Evolutionary conservation across 2,888 invertebrate genomes (phyloP).

Genomic region (Drosophila infuscata): DNA sequence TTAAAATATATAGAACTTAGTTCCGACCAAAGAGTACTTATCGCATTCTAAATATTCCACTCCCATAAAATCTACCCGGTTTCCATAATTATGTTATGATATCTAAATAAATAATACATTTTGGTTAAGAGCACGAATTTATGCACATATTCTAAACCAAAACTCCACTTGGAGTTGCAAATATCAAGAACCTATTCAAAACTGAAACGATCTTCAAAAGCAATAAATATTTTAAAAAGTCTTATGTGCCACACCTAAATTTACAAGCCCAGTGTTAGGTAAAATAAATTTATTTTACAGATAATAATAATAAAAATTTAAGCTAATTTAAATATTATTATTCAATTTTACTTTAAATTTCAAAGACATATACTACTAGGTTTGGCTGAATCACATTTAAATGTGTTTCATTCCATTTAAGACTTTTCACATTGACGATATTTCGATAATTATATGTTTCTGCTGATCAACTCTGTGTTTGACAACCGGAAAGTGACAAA

Average conservation of each 20-base stretch:
- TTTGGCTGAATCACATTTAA: neutral
- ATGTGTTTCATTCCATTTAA: neutral
- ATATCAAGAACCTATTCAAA: no score
- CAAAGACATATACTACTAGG: neutral
- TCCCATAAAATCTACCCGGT: neutral
- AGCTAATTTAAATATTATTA: neutral
- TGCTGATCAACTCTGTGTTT: slow-evolving; percentile 50
- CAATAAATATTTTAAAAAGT: no score
- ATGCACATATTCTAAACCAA: neutral
- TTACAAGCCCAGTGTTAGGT: neutral
- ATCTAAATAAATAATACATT: neutral
- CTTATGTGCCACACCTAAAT: no score
- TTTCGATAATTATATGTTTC: neutral
- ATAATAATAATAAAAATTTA: neutral
- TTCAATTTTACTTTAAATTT: neutral
- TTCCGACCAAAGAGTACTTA: neutral
- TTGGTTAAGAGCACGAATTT: neutral
- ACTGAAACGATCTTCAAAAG: neutral
- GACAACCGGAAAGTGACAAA: slow-evolving; percentile 66
- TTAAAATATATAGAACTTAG: neutral
- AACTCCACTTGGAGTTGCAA: neutral
- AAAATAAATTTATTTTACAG: neutral
- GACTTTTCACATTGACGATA: neutral
- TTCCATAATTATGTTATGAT: neutral
- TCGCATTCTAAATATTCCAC: neutral